A percentile compares a stretch with the other conserved stretches of the same genome.
Conservation (phyloP, 2,888 invertebrate genomes). For the Aphelenchoides bicaudatus region DNA sequence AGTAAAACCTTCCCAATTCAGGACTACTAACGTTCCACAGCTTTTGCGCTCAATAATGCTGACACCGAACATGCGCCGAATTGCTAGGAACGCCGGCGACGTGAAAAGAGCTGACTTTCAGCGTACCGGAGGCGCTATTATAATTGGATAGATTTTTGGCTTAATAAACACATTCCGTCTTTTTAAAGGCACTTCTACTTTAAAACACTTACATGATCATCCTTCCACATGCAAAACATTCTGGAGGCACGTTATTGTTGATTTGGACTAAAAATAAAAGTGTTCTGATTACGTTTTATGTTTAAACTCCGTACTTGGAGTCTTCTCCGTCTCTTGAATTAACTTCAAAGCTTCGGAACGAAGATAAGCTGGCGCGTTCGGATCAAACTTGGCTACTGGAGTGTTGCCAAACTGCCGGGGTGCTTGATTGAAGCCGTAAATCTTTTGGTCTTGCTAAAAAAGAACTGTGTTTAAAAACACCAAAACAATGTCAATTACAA, state of each 20-base stretch:
- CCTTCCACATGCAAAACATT: conserved; percentile 93
- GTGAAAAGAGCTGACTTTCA: conserved; percentile 22
- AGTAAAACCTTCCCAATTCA: background rate
- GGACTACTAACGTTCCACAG: background rate
- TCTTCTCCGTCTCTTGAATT: conserved; percentile 50
- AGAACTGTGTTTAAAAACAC: background rate
- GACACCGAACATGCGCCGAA: conserved; percentile 9
- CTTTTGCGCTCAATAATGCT: conserved; percentile 18
- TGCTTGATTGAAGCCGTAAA: conserved; percentile 11
- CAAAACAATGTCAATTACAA: conserved; percentile 17
- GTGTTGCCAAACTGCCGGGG: conserved; percentile 17
- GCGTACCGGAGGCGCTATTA: conserved; percentile 40
- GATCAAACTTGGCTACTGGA: conserved; percentile 24
- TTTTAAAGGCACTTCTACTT: background rate
- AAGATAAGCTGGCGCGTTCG: conserved; percentile 44
- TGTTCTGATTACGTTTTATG: background rate
- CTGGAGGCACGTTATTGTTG: conserved; percentile 68
- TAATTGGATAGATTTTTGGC: conserved; percentile 28
- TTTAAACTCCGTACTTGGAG: conserved; percentile 14
- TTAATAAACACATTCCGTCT: background rate
- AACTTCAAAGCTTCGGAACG: conserved; percentile 51
- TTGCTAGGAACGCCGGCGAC: conserved; percentile 17
- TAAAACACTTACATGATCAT: conserved; percentile 82
- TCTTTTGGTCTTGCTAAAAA: conserved; percentile 8
- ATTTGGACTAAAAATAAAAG: background rate